Percentiles rank a stretch among this genome's conserved stretches.
Evolutionary conservation across 2,888 invertebrate genomes (phyloP).

Genomic region (Orchesellides sinensis): DNA sequence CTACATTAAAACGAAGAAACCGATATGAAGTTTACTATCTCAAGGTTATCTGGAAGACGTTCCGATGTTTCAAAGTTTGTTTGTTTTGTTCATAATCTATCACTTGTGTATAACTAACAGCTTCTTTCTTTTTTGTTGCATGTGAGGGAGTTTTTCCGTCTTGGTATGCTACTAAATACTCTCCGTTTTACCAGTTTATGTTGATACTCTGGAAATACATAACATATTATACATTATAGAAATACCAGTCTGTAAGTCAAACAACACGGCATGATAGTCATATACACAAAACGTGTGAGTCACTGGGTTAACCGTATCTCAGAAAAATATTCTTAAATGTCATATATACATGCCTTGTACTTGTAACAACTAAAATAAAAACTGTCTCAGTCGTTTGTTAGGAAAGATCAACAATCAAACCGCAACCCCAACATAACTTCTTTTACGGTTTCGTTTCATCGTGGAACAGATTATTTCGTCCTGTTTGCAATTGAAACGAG

Average conservation of each 20-base stretch:
- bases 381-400: slow-evolving; percentile 20
- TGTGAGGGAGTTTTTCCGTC: too few species aligned
- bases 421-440: slow-evolving; percentile 4
- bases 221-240: neutral
- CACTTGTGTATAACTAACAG: slow-evolving; percentile 38
- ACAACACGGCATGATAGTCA: too few species aligned
- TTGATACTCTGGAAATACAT: neutral
- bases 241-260: neutral
- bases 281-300: slow-evolving; percentile 49
- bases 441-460: neutral
- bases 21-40: slow-evolving; percentile 33
- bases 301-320: slow-evolving; percentile 55
- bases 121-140: slow-evolving; percentile 37
- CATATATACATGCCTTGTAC: neutral
- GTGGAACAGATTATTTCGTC: neutral
- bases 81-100: slow-evolving; percentile 65
- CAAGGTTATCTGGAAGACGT: slow-evolving; percentile 62
- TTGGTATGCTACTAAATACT: too few species aligned
- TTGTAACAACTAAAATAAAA: neutral
- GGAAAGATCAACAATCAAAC: slow-evolving; percentile 16
- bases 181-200: neutral
- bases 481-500: slow-evolving; percentile 31
- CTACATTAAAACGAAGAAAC: neutral
- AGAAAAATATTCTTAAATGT: slow-evolving; percentile 5
- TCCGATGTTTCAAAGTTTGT: slow-evolving; percentile 58